Evolutionary conservation across 2,888 invertebrate species (phyloP).

Genomic region (Calliopum simillimum): DNA sequence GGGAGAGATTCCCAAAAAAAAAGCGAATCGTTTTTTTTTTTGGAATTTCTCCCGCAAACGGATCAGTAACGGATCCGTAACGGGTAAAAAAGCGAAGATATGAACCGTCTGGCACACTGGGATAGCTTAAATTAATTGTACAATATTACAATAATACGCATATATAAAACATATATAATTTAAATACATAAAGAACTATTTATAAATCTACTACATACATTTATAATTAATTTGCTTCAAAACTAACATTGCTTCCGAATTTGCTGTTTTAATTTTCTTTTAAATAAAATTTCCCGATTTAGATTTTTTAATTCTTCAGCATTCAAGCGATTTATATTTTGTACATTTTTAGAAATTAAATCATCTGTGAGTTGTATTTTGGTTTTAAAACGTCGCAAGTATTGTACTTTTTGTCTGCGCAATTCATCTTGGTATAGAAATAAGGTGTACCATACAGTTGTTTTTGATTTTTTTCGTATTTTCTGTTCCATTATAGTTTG

Average conservation of each 20-base stretch:
- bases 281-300: background rate
- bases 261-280: background rate
- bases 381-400: background rate
- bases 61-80: too few species aligned
- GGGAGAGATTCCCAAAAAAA: too few species aligned
- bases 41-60: too few species aligned
- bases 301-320: slow-evolving; percentile 1
- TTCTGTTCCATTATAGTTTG: background rate
- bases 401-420: background rate
- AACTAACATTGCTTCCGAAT: background rate
- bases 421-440: slow-evolving; percentile 13
- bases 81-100: too few species aligned
- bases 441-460: background rate
- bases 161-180: too few species aligned
- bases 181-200: too few species aligned
- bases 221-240: too few species aligned
- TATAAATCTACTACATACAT: too few species aligned
- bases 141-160: too few species aligned
- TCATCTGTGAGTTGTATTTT: slow-evolving; percentile 8
- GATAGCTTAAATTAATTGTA: too few species aligned
- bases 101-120: too few species aligned
- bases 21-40: too few species aligned
- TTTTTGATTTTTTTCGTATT: background rate
- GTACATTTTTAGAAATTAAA: background rate
- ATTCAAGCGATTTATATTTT: slow-evolving; percentile 2